Evolutionary conservation across 2,888 invertebrate genomes (phyloP), one percentile per base, ranked within the genome.

Genomic region (Thereva nobilitata): DNA sequence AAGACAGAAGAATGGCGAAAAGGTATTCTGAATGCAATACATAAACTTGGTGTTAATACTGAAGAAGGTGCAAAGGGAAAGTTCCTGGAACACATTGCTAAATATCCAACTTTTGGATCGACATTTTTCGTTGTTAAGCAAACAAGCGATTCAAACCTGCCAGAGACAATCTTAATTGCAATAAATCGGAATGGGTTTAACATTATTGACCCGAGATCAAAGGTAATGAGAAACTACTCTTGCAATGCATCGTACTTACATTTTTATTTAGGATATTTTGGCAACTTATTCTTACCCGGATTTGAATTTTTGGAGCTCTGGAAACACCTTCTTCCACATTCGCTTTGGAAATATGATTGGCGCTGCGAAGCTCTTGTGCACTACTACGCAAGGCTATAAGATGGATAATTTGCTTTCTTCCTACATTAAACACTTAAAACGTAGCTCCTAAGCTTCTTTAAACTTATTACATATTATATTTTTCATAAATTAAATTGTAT

Each of bases 371-470:
- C 83, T 90, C 67, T 84, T 97, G 2, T 95, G 94, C 78, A 95
- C 95, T 83, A 97, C 96, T 4, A 89, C 91, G 0, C 84, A 95
- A 75, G 97, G 96, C 44, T 96, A 97, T 82, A 97, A 97, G 85
- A 95, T 97, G 92, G 96, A 97, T 78, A 96, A 97, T 79, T 85
- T 97, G 63, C 86, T 97, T 74, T 92, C 95, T 8, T 96, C 96
- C 0, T 97, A 97, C 78, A 94, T 87, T 44, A 85, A 85, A 68
- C 84, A 86, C 71, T 75, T 76, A 66, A 23, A 23, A 23, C 23
- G 23, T 23, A 23, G 23, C 23, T 23, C 23, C 23, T 23, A 23
- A 23, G 2, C 2, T 1, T 23, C 23, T 2, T 2, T 23, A 23
- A 23, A 23, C 23, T 23, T 23, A 23, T 2, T 23, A 23, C 1